Base-by-base conservation (phyloP, 23 tunicate genomes). In the Botrylloides violaceus region DNA sequence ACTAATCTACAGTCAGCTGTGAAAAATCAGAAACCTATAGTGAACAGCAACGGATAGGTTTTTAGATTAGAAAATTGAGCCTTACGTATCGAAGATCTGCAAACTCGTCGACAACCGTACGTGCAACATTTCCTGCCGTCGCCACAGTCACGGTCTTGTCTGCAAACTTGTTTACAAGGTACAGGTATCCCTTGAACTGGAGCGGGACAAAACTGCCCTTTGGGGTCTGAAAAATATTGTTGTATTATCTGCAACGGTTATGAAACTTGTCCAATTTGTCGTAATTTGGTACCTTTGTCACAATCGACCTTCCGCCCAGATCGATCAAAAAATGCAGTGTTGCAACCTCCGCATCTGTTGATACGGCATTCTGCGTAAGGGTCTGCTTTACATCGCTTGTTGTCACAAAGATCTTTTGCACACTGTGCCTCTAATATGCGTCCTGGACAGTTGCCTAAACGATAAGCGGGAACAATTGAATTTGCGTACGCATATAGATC, bases 311-410 rank as follows among this genome's bases (percentile, higher is more conserved):
- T 63, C 3, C 33, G 26, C 70, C 70, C 70, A 29, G 33, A 9
- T 12, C 29, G 34, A 9, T 63, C 70, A 31, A 63, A 63, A 33
- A 63, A 63, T 4, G 34, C 70, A 12, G 9, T 31, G 35, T 9
- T 63, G 35, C 70, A 63, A 19, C 12, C 35, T 31, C 70, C 70
- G 29, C 70, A 63, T 31, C 7, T 25, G 33, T 63, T 63, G 34
- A 15, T 63, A 27, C 70, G 32, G 9, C 70, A 63, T 63, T 63
- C 70, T 3, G 70, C 70, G 35, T 29, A 7, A 7, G 70, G 70
- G 29, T 15, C 26, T 3, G 32, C 33, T 4, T 4, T 9, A 31
- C 70, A 63, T 7, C 3, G 18, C 33, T 63, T 63, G 7, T 34
- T 34, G 34, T 63, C 70, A 31, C 70, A 63, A 63, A 43, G 53